These are phyloP conservation scores for Semotilus atromaculatus DNA, from an alignment of 2,797 vertebrate species.

Conservation along the genomic window DNA sequence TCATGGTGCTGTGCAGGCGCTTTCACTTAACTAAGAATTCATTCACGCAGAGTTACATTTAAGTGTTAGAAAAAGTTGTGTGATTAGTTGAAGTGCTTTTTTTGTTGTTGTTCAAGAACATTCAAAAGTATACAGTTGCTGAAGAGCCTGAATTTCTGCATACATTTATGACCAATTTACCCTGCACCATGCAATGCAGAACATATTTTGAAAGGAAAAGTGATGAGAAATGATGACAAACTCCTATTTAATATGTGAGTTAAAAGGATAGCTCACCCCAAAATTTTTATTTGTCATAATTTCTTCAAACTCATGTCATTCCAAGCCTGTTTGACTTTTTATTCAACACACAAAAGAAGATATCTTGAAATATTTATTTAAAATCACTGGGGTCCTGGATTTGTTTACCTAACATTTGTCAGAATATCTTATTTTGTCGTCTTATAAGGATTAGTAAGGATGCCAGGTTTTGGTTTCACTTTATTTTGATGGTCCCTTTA, in stretches of 20 bases:
- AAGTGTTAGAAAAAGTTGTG: conserved; percentile 1
- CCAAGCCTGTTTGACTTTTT: neutral
- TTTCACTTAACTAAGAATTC: neutral
- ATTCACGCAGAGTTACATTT: neutral
- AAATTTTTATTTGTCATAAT: neutral
- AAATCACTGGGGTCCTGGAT: neutral
- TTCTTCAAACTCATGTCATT: neutral
- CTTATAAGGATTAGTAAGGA: no score
- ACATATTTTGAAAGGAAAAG: neutral
- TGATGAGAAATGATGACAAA: neutral
- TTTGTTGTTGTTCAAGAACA: neutral
- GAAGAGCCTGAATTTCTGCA: conserved; percentile 5
- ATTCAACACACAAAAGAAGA: neutral
- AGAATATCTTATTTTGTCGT: neutral
- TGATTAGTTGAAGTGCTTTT: conserved; percentile 21
- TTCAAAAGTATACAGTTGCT: neutral
- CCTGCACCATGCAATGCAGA: neutral
- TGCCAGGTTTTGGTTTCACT: no score
- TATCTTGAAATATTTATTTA: neutral
- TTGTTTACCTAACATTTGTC: neutral
- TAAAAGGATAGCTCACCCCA: neutral
- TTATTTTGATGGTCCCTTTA: no score
- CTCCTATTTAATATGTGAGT: neutral
- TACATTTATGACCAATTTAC: neutral
- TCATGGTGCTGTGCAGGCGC: neutral